These are phyloP conservation scores for Lepetodrilus schrolli DNA, from an alignment of 2,888 invertebrate genomes.

Conservation along the genomic window DNA sequence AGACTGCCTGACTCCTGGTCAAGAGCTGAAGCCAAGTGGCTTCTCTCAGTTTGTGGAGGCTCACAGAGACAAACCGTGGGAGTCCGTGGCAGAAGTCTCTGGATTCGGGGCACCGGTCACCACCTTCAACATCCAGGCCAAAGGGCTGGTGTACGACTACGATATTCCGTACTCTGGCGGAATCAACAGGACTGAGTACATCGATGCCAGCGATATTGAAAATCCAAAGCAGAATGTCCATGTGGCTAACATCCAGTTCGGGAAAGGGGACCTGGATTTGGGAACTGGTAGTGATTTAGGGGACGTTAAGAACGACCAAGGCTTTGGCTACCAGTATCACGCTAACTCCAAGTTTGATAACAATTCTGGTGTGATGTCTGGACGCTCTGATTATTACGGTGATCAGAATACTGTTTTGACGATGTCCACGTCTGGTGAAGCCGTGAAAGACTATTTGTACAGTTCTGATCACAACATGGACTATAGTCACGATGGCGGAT, in stretches of 20 bases:
- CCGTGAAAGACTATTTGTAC: background rate
- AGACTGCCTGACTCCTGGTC: slow-evolving; percentile 53
- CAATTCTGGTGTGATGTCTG: background rate
- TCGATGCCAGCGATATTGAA: background rate
- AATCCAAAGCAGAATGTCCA: background rate
- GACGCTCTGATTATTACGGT: background rate
- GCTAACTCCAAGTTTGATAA: background rate
- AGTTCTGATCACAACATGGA: background rate
- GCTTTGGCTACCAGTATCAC: background rate
- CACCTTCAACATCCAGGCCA: background rate
- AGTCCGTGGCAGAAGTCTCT: slow-evolving; percentile 33
- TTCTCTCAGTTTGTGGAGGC: slow-evolving; percentile 54
- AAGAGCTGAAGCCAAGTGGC: slow-evolving; percentile 55
- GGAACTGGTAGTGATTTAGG: background rate
- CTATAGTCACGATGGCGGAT: background rate
- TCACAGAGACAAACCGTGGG: slow-evolving; percentile 52
- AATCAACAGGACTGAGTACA: background rate
- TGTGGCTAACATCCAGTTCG: background rate
- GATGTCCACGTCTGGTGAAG: background rate
- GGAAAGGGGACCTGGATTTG: background rate
- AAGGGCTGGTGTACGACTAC: slow-evolving; percentile 29
- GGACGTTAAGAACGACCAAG: no score
- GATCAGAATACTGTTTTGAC: background rate
- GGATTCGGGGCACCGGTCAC: no score
- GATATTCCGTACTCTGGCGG: slow-evolving; percentile 38